phyloP scores from a whole-genome alignment of 92 coral and sea anemone species.

The Pocillopora meandrina region DNA sequence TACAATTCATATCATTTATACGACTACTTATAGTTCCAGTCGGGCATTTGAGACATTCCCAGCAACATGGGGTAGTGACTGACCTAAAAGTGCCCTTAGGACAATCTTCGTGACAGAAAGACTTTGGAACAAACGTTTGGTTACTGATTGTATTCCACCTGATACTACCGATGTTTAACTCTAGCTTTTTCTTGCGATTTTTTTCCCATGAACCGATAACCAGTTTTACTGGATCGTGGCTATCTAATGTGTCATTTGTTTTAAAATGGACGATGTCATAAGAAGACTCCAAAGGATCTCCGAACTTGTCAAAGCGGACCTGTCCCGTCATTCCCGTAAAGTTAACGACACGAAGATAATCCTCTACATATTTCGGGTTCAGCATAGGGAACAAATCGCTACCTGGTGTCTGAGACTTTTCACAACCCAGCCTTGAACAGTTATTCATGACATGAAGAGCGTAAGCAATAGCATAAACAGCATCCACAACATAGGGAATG shows the following conservation, averaged over 20 bases:
- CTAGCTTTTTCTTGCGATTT: slow-evolving; percentile 29
- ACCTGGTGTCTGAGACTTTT: slow-evolving; percentile 23
- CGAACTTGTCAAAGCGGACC: slow-evolving; percentile 56
- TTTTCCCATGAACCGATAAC: slow-evolving; percentile 75
- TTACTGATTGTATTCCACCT: slow-evolving; percentile 49
- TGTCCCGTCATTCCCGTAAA: slow-evolving; percentile 70
- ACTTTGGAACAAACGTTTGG: slow-evolving; percentile 49
- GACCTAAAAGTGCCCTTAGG: slow-evolving; percentile 66
- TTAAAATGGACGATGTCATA: slow-evolving; percentile 79
- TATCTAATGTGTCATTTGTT: neutral
- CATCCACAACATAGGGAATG: slow-evolving; percentile 76
- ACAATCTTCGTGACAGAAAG: slow-evolving; percentile 73
- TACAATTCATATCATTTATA: slow-evolving; percentile 61
- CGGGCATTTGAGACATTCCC: slow-evolving; percentile 68
- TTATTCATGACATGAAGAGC: slow-evolving; percentile 53
- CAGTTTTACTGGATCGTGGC: slow-evolving; percentile 1
- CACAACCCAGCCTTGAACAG: slow-evolving; percentile 7
- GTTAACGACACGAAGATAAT: slow-evolving; percentile 49
- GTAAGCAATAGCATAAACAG: slow-evolving; percentile 71
- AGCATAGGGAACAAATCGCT: neutral
- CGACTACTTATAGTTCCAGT: slow-evolving; percentile 49
- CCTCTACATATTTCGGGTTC: slow-evolving; percentile 41
- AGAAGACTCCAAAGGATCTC: slow-evolving; percentile 63
- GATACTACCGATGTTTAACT: slow-evolving; percentile 41
- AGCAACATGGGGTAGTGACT: slow-evolving; percentile 64